Evolutionary conservation across 1,140 invertebrate genomes (phyloP), one percentile per base, ranked within the genome.

Genomic region (Dryas iulia): DNA sequence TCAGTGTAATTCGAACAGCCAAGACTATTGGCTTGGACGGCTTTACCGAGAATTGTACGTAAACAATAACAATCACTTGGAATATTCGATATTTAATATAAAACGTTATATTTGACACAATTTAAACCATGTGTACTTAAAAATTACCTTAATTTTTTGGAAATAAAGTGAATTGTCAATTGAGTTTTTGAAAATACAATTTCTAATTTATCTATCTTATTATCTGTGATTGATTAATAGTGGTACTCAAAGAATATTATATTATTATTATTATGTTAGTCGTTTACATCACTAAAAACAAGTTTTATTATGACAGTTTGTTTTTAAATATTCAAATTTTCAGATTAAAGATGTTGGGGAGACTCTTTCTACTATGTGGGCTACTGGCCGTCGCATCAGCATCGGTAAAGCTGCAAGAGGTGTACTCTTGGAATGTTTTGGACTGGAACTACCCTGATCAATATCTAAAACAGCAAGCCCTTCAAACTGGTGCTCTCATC

Each of bases 381-480:
- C 63, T 91, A 30, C 72, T 80, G 26, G 72, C 79, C 66, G 35
- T 82, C 11, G 78, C 77, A n/a, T 87, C 90, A 31, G 93, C 87
- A 2, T 82, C 93, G 1, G 90, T 93, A 28, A 94, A 94, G 72
- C 87, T 96, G 1, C 93, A 95, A 65, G 95, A 96, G 77, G 89
- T 94, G 58, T 97, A 94, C 66, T 93, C 93, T 21, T 97, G 96
- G 96, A 95, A 94, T 47, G 88, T 93, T n/a, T 70, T 97, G 77
- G 96, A 97, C 82, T 97, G 94, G 83, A 94, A 94, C 7, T 96
- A 94, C 79, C 95, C 95, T 1, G 93, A 94, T 59, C 85, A 93
- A 18, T 79, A 87, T 7, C 91, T 92, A 23, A 94, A 94, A 77
- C 89, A 94, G 71, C 89, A 94, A 52, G 95, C 95, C 0, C 86